Evolutionary conservation across 1,140 invertebrate genomes (phyloP), one percentile per base, ranked within the genome.

Genomic region (Heliconius eleuchia): DNA sequence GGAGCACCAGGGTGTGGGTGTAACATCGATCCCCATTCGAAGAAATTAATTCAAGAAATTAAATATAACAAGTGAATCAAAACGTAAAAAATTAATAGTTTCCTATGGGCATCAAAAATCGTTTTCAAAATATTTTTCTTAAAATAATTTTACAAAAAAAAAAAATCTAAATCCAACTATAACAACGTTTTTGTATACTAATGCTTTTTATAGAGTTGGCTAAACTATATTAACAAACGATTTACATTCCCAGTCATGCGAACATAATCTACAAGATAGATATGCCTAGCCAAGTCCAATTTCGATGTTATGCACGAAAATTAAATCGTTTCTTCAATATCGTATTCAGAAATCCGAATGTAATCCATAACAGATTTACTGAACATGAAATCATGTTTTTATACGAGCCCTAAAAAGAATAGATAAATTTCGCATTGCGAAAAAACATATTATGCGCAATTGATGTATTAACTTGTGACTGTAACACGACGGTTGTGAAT

Each of bases 241-340:
- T 57, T 66, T 9, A 13, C 60, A 66, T 66, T 30, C 13, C 27
- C 1, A 16, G 27, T 18, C 60, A 30, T 66, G 27, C 60, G n/a
- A 27, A 57, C 52, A 83, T 66, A 66, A 66, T 66, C 60, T 66
- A 6, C 4, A 3, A 66, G 11, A 66, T 66, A 66, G 23, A 30
- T 66, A 66, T 66, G 4, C 27, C 60, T 66, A 66, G 60, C 4
- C 23, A 66, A 30, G 60, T 66, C 60, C 60, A 66, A 27, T 66
- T 66, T 30, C 60, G 9, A 66, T 30, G 9, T 66, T 66, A 66
- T 66, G 60, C 23, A 66, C 60, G 60, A 66, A 66, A 66, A 66
- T 66, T 66, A 66, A 66, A 66, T 66, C 11, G 60, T 66, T 30
- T 66, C 60, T 66, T 30, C 23, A 23, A 66, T 66, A 66, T 66